A percentile compares a stretch with the other conserved stretches of the same genome.
phyloP scores from a whole-genome alignment of 2,888 invertebrate species.

The Nomada hirtipes region DNA sequence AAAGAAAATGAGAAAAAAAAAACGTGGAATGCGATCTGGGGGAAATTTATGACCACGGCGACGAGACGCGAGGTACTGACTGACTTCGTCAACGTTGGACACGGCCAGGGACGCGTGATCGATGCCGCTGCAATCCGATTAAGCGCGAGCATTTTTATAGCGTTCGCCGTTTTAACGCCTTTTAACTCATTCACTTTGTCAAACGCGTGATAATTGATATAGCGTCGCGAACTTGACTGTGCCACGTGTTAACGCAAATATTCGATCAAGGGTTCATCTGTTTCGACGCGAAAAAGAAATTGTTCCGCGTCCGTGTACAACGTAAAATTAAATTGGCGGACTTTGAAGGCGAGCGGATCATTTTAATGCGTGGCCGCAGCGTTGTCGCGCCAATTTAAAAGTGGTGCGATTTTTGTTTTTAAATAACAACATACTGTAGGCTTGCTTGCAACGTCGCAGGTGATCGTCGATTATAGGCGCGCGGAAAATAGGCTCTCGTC shows the following conservation, averaged over 20 bases:
- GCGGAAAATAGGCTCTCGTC: constrained; percentile 53
- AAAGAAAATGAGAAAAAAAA: neutral
- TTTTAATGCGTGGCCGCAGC: no score
- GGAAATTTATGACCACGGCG: constrained; percentile 48
- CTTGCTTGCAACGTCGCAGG: neutral
- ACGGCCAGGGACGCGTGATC: constrained; percentile 48
- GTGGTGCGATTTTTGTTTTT: neutral
- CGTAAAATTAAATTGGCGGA: no score
- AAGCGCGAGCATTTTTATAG: constrained; percentile 42
- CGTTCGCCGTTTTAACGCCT: constrained; percentile 44
- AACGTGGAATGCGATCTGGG: neutral
- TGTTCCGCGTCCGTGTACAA: neutral
- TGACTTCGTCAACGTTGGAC: constrained; percentile 46
- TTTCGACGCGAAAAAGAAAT: neutral
- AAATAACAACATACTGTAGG: neutral
- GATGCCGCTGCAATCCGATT: constrained; percentile 57
- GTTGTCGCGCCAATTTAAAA: no score
- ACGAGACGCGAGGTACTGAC: constrained; percentile 25
- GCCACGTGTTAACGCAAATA: neutral
- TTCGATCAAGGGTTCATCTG: neutral
- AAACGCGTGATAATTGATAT: neutral
- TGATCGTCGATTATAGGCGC: constrained; percentile 32
- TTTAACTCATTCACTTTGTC: constrained; percentile 53
- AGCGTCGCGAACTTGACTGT: no score
- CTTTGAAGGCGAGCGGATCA: neutral